Conservation (phyloP, 2,797 vertebrate species). For the Discoglossus pictus region DNA sequence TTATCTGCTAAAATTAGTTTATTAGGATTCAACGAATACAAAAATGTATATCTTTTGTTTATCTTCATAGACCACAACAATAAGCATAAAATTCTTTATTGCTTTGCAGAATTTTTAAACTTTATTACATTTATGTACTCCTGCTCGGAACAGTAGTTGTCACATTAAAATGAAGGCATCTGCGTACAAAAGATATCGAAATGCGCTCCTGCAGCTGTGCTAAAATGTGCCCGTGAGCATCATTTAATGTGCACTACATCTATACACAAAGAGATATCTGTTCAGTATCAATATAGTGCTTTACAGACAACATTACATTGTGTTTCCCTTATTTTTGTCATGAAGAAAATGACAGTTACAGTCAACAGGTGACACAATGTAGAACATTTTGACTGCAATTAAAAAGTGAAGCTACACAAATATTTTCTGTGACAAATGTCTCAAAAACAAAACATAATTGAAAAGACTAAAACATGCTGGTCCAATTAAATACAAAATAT, state of each 20-base stretch:
- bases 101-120: conserved; percentile 1
- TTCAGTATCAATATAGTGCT: too few relatives aligned
- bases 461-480: too few relatives aligned
- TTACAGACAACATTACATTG: too few relatives aligned
- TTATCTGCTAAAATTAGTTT: conserved; percentile 41
- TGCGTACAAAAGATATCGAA: background rate
- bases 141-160: conserved; percentile 14
- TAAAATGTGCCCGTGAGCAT: background rate
- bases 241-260: background rate
- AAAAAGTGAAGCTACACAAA: too few relatives aligned
- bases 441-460: too few relatives aligned
- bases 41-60: conserved; percentile 22
- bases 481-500: too few relatives aligned
- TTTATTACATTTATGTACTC: conserved; percentile 11
- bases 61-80: conserved; percentile 16
- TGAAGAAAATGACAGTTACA: too few relatives aligned
- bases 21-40: conserved; percentile 13
- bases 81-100: conserved; percentile 24
- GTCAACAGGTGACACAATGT: too few relatives aligned
- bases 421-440: too few relatives aligned
- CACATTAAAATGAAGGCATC: conserved; percentile 11
- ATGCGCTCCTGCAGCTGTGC: conserved; percentile 1
- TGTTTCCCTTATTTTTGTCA: too few relatives aligned
- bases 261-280: conserved; percentile 1
- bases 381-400: too few relatives aligned